phyloP scores from a whole-genome alignment of 2,113 vertebrate species.

The Genyomyrus donnyi region DNA sequence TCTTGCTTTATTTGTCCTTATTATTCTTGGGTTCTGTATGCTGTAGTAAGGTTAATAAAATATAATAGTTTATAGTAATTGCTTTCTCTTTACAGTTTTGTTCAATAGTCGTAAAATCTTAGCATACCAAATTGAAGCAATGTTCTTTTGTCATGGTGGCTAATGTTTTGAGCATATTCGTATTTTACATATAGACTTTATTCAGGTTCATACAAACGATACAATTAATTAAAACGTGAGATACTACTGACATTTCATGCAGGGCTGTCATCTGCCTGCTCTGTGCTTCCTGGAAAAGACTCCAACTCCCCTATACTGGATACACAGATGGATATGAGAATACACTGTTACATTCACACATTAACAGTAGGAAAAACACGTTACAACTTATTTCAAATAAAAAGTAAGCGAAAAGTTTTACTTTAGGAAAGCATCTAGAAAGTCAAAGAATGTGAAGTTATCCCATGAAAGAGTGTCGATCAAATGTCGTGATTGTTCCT shows the following conservation, averaged over 20 bases:
- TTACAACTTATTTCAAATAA: background rate
- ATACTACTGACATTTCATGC: background rate
- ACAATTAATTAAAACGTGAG: background rate
- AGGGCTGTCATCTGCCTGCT: background rate
- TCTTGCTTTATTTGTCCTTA: background rate
- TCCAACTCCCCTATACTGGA: background rate
- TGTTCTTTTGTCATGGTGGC: background rate
- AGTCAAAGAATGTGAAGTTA: background rate
- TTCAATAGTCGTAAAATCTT: background rate
- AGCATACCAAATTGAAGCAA: background rate
- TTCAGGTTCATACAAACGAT: background rate
- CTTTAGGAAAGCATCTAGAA: background rate
- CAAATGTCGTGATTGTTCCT: background rate
- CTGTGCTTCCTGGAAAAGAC: background rate
- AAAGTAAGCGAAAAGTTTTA: background rate
- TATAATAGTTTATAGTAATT: conserved; percentile 15
- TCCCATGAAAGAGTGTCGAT: background rate
- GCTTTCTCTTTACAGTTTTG: background rate
- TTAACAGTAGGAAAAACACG: background rate
- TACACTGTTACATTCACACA: background rate
- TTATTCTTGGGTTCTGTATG: conserved; percentile 8
- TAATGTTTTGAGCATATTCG: background rate
- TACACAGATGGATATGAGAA: background rate
- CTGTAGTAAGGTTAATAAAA: conserved; percentile 12
- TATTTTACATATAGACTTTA: background rate